Base-by-base conservation (phyloP, 2,888 invertebrate species). In the Drosophila gaucha region DNA sequence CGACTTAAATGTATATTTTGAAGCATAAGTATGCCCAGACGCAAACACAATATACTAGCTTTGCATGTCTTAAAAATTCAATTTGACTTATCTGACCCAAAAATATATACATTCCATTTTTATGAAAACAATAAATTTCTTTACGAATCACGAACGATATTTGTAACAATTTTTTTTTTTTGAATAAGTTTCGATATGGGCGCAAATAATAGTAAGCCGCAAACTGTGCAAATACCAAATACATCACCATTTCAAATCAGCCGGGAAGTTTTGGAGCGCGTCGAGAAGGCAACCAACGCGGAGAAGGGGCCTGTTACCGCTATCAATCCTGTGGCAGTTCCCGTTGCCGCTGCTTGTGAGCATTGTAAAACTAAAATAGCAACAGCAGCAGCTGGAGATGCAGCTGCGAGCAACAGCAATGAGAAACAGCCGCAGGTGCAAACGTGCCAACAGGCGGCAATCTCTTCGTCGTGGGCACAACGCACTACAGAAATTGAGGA, bases 221-320 rank as follows among this genome's bases (percentile, higher is more conserved):
- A 86, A 18, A 84, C 80, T 5, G 76, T 80, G 35, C 65, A 84
- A 67, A 78, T 83, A 36, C 22, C 54, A 20, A 83, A 84, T 51
- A 62, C 62, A 9, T 35, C 51, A 12, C 57, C 74, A 16, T 74
- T 80, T 62, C 70, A 74, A 47, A 50, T 80, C 10, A 78, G 74
- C n/a, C 69, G 60, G 6, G 85, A 78, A 8, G 82, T 78, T 24
- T 31, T 76, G 28, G 69, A 76, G 1, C 78, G 86, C 14, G 62
- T 83, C 2, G 72, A 86, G 14, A 60, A 72, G 31, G 63, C 65
- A 14, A 31, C 38, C 2, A 51, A 56, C 6, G 43, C 16, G 3
- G 39, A 58, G 0, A 39, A 26, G 12, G 31, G n/a, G 2, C 6
- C 33, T 6, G 20, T 6, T 16, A 6, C 30, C 10, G 14, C 9